Conservation (phyloP, 2,888 invertebrate genomes). For the Thumatha senex region DNA sequence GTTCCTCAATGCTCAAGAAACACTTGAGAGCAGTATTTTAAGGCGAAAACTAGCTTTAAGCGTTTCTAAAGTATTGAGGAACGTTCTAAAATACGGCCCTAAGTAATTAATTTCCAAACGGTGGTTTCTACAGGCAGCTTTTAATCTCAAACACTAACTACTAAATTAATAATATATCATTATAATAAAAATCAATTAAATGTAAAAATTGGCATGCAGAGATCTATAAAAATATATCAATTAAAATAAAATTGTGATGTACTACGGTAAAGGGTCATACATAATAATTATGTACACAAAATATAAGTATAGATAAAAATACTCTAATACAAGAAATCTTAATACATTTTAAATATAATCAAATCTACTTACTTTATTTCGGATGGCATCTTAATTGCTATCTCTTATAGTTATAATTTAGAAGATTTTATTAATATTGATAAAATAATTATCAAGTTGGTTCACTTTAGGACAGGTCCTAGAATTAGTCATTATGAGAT, state of each 20-base stretch:
- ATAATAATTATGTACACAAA: slow-evolving; percentile 29
- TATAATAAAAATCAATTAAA: slow-evolving; percentile 33
- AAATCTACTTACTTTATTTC: slow-evolving; percentile 9
- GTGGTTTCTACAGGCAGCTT: slow-evolving; percentile 46
- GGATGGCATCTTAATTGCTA: slow-evolving; percentile 15
- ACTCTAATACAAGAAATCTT: slow-evolving; percentile 21
- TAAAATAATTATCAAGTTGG: background rate
- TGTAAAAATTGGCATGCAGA: slow-evolving; percentile 32
- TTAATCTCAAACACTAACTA: slow-evolving; percentile 40
- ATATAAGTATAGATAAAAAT: slow-evolving; percentile 19
- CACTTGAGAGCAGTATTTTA: too few species aligned
- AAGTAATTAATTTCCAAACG: slow-evolving; percentile 43
- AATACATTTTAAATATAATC: slow-evolving; percentile 23
- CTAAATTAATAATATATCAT: slow-evolving; percentile 18
- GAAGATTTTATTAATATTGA: background rate
- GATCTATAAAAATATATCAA: slow-evolving; percentile 33
- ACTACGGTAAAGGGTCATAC: slow-evolving; percentile 10
- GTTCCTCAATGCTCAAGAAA: too few species aligned
- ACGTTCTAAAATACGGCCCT: too few species aligned
- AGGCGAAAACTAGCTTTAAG: too few species aligned
- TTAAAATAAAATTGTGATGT: slow-evolving; percentile 27
- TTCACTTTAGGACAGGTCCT: background rate
- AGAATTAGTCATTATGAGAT: too few species aligned
- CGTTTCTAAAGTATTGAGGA: too few species aligned
- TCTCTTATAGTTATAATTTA: background rate